Conservation (phyloP, 2,797 vertebrate genomes). For the Antrozous pallidus region DNA sequence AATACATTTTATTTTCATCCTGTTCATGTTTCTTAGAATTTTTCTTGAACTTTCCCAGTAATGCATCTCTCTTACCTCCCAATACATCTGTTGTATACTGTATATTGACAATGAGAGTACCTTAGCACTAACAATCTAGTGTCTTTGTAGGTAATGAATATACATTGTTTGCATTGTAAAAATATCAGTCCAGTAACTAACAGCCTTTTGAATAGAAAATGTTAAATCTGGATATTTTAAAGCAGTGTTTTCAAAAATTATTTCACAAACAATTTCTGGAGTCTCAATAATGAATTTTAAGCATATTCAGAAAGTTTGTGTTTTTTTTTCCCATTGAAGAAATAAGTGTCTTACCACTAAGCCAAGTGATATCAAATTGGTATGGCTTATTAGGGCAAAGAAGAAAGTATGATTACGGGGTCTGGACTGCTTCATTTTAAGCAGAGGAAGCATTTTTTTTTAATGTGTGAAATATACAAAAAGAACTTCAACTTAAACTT, state of each 20-base stretch:
- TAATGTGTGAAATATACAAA: conserved; percentile 42
- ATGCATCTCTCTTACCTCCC: neutral
- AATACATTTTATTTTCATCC: neutral
- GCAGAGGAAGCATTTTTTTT: conserved; percentile 25
- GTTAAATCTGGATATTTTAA: neutral
- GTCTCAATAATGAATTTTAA: neutral
- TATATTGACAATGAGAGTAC: neutral
- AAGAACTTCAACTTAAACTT: conserved; percentile 49
- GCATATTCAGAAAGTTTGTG: neutral
- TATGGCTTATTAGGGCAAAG: conserved; percentile 22
- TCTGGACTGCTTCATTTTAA: conserved; percentile 43
- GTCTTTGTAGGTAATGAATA: neutral
- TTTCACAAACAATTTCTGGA: neutral
- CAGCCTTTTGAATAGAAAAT: neutral
- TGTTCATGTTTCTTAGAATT: neutral
- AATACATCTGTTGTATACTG: neutral
- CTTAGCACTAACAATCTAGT: neutral
- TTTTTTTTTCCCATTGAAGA: neutral
- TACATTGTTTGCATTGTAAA: neutral
- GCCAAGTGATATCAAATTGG: conserved; percentile 36
- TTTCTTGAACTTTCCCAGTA: neutral
- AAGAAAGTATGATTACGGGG: conserved; percentile 54
- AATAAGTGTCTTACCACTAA: neutral
- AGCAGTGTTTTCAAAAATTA: neutral
- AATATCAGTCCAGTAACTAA: neutral